phyloP scores from a whole-genome alignment of 2,113 vertebrate genomes.

The Eonycteris spelaea region DNA sequence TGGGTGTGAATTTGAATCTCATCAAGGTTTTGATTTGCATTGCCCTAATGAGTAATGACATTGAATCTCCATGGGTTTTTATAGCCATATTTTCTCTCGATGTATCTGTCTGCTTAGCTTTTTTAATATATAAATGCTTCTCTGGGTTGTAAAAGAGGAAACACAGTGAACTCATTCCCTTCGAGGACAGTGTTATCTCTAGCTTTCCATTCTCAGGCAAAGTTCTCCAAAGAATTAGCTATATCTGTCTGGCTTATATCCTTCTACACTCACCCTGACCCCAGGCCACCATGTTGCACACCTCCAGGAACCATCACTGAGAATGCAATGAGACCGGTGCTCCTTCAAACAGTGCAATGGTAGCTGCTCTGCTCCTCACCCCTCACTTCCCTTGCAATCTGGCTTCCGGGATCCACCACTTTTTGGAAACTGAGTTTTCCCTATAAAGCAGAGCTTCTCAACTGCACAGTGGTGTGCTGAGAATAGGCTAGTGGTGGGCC shows the following conservation, averaged over 20 bases:
- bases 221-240: not conserved
- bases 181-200: not conserved
- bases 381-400: not conserved
- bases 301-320: not conserved
- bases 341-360: rapidly evolving
- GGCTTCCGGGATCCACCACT: not conserved
- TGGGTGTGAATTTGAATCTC: not conserved
- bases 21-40: not conserved
- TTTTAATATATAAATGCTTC: not conserved
- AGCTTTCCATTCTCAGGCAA: not conserved
- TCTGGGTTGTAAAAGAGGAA: not conserved
- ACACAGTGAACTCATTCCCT: not conserved
- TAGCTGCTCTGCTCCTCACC: too few relatives aligned
- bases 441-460: not conserved
- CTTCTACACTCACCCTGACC: not conserved
- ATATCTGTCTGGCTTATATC: not conserved
- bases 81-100: not conserved
- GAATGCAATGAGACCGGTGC: not conserved
- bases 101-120: not conserved
- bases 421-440: not conserved
- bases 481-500: not conserved
- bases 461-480: not conserved
- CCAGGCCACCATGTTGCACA: too few relatives aligned
- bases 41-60: not conserved
- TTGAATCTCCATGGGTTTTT: not conserved